A percentile compares a stretch with the other conserved stretches of the same genome.
Conservation (phyloP, 2,797 vertebrate genomes). For the Rhinophrynus dorsalis region DNA sequence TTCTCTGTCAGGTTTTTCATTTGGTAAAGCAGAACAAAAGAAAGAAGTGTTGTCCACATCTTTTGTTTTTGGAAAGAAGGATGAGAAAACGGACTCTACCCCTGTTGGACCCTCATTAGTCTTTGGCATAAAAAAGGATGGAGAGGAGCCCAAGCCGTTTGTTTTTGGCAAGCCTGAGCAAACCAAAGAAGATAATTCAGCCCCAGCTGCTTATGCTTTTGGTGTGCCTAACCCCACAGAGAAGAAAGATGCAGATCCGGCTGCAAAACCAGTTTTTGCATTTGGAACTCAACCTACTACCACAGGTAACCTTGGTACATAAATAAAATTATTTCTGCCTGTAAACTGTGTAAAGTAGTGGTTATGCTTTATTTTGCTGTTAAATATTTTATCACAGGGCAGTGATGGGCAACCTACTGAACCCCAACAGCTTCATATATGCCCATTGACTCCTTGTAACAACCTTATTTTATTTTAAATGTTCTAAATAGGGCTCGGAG, state of each 20-base stretch:
- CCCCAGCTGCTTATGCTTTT: constrained; percentile 72
- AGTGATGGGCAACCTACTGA: too few relatives aligned
- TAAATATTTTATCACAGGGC: too few relatives aligned
- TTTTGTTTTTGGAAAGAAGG: constrained; percentile 71
- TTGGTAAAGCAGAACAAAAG: constrained; percentile 56
- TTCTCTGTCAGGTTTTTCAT: constrained; percentile 59
- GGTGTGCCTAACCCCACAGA: constrained; percentile 73
- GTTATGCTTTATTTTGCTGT: too few relatives aligned
- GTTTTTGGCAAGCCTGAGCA: constrained; percentile 78
- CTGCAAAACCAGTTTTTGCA: constrained; percentile 62
- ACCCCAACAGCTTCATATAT: too few relatives aligned
- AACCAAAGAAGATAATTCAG: constrained; percentile 73
- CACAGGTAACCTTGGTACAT: constrained; percentile 60
- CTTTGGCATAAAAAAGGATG: constrained; percentile 81
- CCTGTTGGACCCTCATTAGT: constrained; percentile 62
- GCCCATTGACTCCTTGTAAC: too few relatives aligned
- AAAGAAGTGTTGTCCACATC: constrained; percentile 53
- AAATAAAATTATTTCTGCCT: background rate
- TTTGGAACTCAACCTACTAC: constrained; percentile 67
- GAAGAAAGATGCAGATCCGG: constrained; percentile 71
- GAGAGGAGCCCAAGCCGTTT: constrained; percentile 72
- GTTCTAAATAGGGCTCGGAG: too few relatives aligned
- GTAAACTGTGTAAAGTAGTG: too few relatives aligned
- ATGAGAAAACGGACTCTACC: constrained; percentile 68
- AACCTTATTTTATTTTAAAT: too few relatives aligned